A percentile compares a stretch with the other conserved stretches of the same genome.
phyloP scores from a whole-genome alignment of 1,140 invertebrate genomes.

The Drepana arcuata region DNA sequence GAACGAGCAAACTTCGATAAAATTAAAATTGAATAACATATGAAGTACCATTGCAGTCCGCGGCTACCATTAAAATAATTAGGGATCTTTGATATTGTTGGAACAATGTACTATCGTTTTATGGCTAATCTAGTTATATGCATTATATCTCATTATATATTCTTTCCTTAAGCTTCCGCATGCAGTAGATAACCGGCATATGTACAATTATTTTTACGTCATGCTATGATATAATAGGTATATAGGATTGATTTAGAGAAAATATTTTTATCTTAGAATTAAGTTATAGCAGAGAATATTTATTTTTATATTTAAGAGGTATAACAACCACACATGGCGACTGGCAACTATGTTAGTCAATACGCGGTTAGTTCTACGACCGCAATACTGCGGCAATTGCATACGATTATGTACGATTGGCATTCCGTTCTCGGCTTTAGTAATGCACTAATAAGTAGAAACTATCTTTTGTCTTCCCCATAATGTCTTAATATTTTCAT shows the following conservation, averaged over 20 bases:
- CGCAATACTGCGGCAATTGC: too few species aligned
- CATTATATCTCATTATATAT: conserved; percentile 60
- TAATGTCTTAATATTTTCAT: too few species aligned
- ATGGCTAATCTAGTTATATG: conserved; percentile 62
- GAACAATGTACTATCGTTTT: conserved; percentile 67
- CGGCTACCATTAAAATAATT: conserved; percentile 48
- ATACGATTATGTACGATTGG: neutral
- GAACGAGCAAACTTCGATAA: conserved; percentile 71
- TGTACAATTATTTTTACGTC: conserved; percentile 49
- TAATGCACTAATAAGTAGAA: too few species aligned
- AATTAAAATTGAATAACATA: conserved; percentile 71
- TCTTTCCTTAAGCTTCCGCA: conserved; percentile 51
- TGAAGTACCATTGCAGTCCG: conserved; percentile 46
- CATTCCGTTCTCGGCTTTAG: too few species aligned
- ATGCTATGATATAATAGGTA: conserved; percentile 30
- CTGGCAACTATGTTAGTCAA: conserved; percentile 42
- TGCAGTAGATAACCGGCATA: conserved; percentile 41
- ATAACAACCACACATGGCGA: conserved; percentile 58
- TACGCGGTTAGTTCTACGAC: too few species aligned
- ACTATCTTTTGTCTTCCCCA: too few species aligned
- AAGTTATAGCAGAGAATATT: conserved; percentile 46
- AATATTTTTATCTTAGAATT: conserved; percentile 42
- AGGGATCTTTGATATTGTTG: conserved; percentile 68
- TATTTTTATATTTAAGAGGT: conserved; percentile 42
- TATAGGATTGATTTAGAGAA: conserved; percentile 26